Evolutionary conservation across 2,113 vertebrate genomes (phyloP).

Genomic region (Scomber colias): DNA sequence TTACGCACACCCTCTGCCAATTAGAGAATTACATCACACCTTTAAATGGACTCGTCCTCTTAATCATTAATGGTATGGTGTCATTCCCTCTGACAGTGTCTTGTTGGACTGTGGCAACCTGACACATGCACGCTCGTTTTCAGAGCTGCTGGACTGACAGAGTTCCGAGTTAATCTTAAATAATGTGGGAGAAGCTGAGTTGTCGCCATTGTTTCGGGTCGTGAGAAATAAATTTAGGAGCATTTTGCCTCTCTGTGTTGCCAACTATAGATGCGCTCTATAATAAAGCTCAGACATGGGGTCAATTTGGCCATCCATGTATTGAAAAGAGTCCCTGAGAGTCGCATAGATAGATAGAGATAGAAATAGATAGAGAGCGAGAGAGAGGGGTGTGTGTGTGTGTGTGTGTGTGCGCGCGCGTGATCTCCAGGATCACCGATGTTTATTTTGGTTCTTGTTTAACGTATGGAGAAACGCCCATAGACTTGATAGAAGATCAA

Average conservation of each 20-base stretch:
- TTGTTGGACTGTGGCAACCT: slow-evolving; percentile 60
- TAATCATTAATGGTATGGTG: slow-evolving; percentile 75
- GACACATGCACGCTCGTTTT: slow-evolving; percentile 50
- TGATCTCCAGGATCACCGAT: slow-evolving; percentile 14
- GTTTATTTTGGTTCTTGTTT: slow-evolving; percentile 65
- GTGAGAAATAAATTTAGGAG: background rate
- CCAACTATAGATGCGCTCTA: background rate
- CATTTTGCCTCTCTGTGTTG: background rate
- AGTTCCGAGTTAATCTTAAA: slow-evolving; percentile 36
- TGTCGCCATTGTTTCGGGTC: slow-evolving; percentile 7
- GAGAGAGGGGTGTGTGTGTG: background rate
- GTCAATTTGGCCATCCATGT: background rate
- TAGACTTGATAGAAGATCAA: background rate
- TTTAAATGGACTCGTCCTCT: slow-evolving; percentile 68
- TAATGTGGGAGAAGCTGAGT: background rate
- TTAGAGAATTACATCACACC: slow-evolving; percentile 78
- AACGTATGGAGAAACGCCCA: slow-evolving; percentile 53
- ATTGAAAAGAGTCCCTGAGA: background rate
- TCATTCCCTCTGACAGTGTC: slow-evolving; percentile 59
- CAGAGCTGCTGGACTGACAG: slow-evolving; percentile 22
- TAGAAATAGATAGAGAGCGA: too few relatives aligned
- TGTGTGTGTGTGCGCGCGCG: slow-evolving; percentile 3
- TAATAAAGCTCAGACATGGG: background rate
- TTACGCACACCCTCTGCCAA: slow-evolving; percentile 64
- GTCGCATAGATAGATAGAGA: too few relatives aligned